phyloP scores from a whole-genome alignment of 2,888 invertebrate species.

The Sarcophaga variegata region DNA sequence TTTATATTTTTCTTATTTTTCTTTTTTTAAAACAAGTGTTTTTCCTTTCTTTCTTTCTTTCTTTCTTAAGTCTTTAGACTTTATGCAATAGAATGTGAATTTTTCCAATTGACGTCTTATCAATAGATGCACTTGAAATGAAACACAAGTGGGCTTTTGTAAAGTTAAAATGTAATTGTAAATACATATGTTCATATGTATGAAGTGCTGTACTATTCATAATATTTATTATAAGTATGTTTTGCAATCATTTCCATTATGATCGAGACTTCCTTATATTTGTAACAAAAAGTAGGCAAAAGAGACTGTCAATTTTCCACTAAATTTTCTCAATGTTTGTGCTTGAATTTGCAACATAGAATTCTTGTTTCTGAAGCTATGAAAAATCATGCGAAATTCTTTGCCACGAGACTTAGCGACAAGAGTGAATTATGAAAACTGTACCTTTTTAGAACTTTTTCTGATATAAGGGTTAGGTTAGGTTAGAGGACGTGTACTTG shows the following conservation, averaged over 20 bases:
- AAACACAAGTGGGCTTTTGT: neutral
- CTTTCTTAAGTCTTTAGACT: neutral
- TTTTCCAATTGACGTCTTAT: neutral
- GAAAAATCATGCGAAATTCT: too few relatives aligned
- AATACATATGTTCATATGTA: neutral
- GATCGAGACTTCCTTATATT: too few relatives aligned
- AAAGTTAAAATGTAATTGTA: neutral
- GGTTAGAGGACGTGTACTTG: too few relatives aligned
- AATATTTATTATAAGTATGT: too few relatives aligned
- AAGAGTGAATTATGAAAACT: too few relatives aligned
- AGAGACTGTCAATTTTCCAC: neutral
- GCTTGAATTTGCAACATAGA: too few relatives aligned
- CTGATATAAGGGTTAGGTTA: too few relatives aligned
- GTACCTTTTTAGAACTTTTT: too few relatives aligned
- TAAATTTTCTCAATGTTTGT: too few relatives aligned
- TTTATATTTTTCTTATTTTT: neutral
- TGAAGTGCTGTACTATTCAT: too few relatives aligned
- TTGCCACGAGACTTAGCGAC: too few relatives aligned
- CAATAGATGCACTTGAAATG: neutral
- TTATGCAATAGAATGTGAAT: neutral
- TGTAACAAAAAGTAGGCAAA: neutral
- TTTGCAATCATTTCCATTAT: neutral
- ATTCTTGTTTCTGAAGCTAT: too few relatives aligned
- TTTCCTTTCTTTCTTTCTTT: neutral
- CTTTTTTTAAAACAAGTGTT: neutral